A percentile compares a stretch with the other conserved stretches of the same genome.
Evolutionary conservation across 2,113 vertebrate genomes (phyloP).

Genomic region (Trematomus loennbergii): DNA sequence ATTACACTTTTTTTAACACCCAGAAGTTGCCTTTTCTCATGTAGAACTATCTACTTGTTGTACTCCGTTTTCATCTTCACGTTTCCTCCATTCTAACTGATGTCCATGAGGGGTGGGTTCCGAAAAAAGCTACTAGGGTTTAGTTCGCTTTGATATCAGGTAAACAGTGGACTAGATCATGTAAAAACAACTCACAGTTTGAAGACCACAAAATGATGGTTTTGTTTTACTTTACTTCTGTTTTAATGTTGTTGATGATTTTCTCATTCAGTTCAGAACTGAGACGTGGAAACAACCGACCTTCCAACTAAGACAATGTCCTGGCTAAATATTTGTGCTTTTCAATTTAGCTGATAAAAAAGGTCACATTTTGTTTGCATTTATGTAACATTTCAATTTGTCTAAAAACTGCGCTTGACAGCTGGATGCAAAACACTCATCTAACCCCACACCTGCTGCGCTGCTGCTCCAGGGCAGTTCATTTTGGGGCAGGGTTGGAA

Average conservation of each 20-base stretch:
- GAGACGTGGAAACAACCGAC: too few relatives aligned
- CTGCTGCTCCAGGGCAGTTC: conserved; percentile 43
- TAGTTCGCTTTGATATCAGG: too few relatives aligned
- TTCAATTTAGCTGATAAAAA: conserved; percentile 12
- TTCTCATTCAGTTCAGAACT: neutral
- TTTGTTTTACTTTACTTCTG: neutral
- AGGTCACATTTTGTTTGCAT: neutral
- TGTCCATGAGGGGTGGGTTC: too few relatives aligned
- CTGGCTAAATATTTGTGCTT: neutral
- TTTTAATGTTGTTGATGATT: neutral
- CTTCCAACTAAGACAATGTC: too few relatives aligned
- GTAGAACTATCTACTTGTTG: too few relatives aligned
- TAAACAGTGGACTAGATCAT: too few relatives aligned
- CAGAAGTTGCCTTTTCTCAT: too few relatives aligned
- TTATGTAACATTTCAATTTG: neutral
- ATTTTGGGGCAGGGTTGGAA: conserved; percentile 45
- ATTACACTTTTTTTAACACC: neutral
- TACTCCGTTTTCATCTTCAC: too few relatives aligned
- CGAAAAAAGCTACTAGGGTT: too few relatives aligned
- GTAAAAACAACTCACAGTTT: too few relatives aligned
- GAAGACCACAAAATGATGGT: too few relatives aligned
- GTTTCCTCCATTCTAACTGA: too few relatives aligned
- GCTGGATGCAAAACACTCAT: conserved; percentile 67
- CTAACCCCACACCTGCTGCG: conserved; percentile 64
- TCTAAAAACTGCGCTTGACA: conserved; percentile 42